Percentiles rank a stretch among this genome's conserved stretches.
These are phyloP conservation scores for Tachycineta bicolor DNA, from an alignment of 2,113 vertebrate species.

Conservation along the genomic window DNA sequence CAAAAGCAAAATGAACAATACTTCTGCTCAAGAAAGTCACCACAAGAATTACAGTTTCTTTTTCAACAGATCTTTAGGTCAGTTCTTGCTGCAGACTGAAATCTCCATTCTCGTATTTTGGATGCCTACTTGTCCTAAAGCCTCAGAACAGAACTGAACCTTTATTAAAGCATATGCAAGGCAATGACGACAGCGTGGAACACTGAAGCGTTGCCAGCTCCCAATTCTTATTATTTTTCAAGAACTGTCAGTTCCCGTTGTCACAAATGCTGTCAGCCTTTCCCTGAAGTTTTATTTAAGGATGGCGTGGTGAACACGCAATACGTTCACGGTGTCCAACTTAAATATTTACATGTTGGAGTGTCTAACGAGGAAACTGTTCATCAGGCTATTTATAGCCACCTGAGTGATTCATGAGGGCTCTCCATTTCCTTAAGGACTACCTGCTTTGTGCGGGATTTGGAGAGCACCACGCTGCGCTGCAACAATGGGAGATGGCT, in stretches of 20 bases:
- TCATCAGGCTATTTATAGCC: not conserved
- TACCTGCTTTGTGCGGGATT: not conserved
- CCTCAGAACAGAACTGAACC: not conserved
- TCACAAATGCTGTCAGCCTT: not conserved
- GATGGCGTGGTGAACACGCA: not conserved
- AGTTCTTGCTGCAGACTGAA: not conserved
- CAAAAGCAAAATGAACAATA: not conserved
- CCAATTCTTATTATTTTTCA: not conserved
- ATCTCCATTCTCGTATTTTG: not conserved
- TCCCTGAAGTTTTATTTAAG: not conserved
- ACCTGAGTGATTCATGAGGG: not conserved
- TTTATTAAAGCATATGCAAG: not conserved
- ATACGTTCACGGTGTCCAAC: not conserved
- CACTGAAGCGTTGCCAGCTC: not conserved
- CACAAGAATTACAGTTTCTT: not conserved
- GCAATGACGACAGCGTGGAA: not conserved
- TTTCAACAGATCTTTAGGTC: not conserved
- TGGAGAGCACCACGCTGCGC: not conserved
- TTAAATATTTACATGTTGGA: not conserved
- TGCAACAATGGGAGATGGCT: not conserved
- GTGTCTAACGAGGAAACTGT: not conserved
- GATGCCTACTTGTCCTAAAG: not conserved
- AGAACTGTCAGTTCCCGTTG: not conserved
- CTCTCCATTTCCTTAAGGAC: conserved; percentile 14
- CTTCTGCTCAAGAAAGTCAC: not conserved